Conservation (phyloP, 2,888 invertebrate species). For the Drosophila neonasuta region DNA sequence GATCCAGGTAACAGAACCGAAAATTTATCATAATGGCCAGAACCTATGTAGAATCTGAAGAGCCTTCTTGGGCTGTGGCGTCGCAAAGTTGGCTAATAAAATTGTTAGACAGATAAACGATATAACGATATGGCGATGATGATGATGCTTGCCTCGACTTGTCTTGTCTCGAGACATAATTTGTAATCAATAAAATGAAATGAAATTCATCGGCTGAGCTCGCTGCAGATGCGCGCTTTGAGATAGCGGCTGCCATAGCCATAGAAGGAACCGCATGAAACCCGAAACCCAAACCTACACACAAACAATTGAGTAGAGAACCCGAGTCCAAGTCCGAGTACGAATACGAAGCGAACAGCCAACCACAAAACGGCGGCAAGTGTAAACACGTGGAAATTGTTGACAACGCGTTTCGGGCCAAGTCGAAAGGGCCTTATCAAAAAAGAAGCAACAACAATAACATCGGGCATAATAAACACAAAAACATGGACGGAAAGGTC, state of each 20-base stretch:
- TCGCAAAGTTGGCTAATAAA: conserved; percentile 63
- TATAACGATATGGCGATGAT: conserved; percentile 36
- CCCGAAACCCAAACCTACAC: conserved; percentile 8
- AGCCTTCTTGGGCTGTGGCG: conserved; percentile 34
- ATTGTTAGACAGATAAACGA: conserved; percentile 72
- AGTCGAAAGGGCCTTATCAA: conserved; percentile 37
- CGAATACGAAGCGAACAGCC: conserved; percentile 29
- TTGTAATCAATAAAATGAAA: conserved; percentile 76
- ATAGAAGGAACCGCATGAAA: conserved; percentile 41
- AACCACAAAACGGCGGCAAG: conserved; percentile 70
- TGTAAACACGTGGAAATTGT: conserved; percentile 71
- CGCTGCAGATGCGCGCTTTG: conserved; percentile 61
- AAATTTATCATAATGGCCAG: conserved; percentile 50
- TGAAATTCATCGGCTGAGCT: conserved; percentile 55
- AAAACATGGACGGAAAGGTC: conserved; percentile 32
- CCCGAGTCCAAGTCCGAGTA: neutral
- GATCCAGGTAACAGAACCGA: conserved; percentile 46
- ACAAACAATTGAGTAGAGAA: neutral
- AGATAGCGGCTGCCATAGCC: conserved; percentile 59
- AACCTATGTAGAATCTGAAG: conserved; percentile 1
- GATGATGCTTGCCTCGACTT: conserved; percentile 9
- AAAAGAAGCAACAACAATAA: conserved; percentile 7
- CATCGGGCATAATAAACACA: neutral
- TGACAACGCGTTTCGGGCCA: conserved; percentile 47
- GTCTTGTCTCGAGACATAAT: conserved; percentile 63